These are phyloP conservation scores for Malaclemys terrapin DNA, from an alignment of 2,113 vertebrate genomes.

Conservation along the genomic window DNA sequence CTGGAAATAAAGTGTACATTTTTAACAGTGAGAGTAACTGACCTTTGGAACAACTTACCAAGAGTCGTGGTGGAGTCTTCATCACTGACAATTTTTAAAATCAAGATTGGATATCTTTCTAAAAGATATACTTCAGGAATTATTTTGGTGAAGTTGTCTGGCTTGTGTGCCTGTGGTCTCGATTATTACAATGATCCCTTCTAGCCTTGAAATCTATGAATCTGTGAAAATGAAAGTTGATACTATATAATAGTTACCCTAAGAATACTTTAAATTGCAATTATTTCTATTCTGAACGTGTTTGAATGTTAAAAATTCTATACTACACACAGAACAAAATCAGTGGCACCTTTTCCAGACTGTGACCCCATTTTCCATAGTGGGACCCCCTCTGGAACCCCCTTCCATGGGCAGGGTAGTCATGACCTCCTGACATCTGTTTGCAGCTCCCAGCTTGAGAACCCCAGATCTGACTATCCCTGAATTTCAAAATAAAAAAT, in stretches of 20 bases:
- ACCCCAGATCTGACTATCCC: not conserved
- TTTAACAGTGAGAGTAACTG: too few relatives aligned
- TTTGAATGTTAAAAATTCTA: not conserved
- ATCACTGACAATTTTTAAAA: too few relatives aligned
- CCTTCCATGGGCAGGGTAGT: not conserved
- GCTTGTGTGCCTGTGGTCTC: too few relatives aligned
- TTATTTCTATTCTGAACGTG: constrained; percentile 4
- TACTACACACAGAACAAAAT: not conserved
- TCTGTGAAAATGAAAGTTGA: not conserved
- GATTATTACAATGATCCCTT: too few relatives aligned
- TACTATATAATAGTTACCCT: not conserved
- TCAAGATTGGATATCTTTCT: too few relatives aligned
- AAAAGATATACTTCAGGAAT: too few relatives aligned
- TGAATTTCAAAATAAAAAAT: not conserved
- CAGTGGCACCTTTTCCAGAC: not conserved
- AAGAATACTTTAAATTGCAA: rapidly evolving
- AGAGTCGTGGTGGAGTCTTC: too few relatives aligned
- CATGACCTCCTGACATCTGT: not conserved
- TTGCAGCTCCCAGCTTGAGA: not conserved
- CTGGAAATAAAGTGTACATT: too few relatives aligned
- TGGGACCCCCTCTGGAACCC: not conserved
- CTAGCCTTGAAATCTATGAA: not conserved
- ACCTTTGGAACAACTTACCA: too few relatives aligned
- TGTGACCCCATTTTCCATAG: not conserved
- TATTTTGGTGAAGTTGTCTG: too few relatives aligned